Conservation (phyloP, 2,888 invertebrate species). For the Yponomeuta cagnagella region DNA sequence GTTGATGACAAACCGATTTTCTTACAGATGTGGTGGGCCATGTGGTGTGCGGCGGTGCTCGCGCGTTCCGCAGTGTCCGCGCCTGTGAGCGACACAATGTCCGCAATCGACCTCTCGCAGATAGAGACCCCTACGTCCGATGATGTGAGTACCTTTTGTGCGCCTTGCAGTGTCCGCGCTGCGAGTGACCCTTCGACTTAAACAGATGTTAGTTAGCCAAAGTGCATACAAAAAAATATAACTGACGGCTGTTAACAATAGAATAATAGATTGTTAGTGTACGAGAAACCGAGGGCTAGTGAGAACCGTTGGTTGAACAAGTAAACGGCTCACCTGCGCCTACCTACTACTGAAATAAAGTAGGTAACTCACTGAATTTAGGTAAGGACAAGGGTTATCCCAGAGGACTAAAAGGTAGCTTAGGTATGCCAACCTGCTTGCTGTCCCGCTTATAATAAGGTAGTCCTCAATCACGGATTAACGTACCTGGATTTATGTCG, state of each 20-base stretch:
- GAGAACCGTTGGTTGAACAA: too few relatives aligned
- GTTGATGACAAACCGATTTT: slow-evolving; percentile 6
- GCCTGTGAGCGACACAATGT: slow-evolving; percentile 44
- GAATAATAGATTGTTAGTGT: too few relatives aligned
- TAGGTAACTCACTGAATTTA: background rate
- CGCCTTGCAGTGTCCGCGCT: background rate
- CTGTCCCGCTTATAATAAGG: background rate
- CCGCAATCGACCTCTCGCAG: slow-evolving; percentile 54
- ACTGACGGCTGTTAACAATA: too few relatives aligned
- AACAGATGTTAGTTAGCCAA: too few relatives aligned
- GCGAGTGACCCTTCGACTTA: too few relatives aligned
- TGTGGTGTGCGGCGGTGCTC: slow-evolving; percentile 58
- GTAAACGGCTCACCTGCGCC: background rate
- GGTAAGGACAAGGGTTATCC: background rate
- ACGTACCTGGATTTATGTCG: too few relatives aligned
- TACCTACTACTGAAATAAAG: background rate
- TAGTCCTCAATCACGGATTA: too few relatives aligned
- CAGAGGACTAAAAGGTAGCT: background rate
- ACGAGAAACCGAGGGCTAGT: too few relatives aligned
- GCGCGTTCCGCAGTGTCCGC: slow-evolving; percentile 47
- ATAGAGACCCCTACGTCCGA: slow-evolving; percentile 55
- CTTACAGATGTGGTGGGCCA: slow-evolving; percentile 65
- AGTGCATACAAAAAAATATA: too few relatives aligned
- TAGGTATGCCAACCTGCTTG: background rate
- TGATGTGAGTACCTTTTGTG: slow-evolving; percentile 43